Evolutionary conservation across 2,113 vertebrate species (phyloP).

Genomic region (Excalfactoria chinensis): DNA sequence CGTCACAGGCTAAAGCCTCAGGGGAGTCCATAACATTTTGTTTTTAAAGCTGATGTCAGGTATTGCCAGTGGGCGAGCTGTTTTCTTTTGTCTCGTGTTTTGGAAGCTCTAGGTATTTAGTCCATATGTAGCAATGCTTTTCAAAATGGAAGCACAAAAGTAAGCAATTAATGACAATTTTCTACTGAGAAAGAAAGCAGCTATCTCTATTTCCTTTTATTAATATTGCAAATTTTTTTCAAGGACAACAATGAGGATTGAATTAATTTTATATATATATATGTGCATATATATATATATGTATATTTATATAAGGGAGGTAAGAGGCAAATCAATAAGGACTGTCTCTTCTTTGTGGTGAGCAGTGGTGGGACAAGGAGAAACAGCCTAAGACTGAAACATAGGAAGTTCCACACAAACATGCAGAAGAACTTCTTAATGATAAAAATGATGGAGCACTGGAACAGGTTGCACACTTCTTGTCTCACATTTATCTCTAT

Average conservation of each 20-base stretch:
- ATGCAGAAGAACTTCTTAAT: too few relatives aligned
- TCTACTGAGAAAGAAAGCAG: background rate
- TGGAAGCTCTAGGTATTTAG: background rate
- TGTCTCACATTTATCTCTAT: background rate
- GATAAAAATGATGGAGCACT: too few relatives aligned
- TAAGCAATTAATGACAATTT: background rate
- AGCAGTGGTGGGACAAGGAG: too few relatives aligned
- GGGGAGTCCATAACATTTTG: constrained; percentile 21
- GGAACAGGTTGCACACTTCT: background rate
- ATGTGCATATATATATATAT: background rate
- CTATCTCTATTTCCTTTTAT: background rate
- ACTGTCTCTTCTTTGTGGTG: too few relatives aligned
- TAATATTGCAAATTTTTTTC: background rate
- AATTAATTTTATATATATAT: background rate
- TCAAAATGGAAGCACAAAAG: background rate
- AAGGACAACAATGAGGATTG: background rate
- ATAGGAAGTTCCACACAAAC: too few relatives aligned
- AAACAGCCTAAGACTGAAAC: too few relatives aligned
- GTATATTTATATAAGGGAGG: too few relatives aligned
- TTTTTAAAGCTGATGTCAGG: background rate
- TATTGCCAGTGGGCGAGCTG: background rate
- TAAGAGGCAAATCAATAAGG: too few relatives aligned
- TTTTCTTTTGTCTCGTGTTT: background rate
- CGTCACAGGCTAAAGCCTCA: constrained; percentile 1
- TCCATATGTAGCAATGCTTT: background rate